Base-by-base conservation (phyloP, 2,888 invertebrate genomes). In the Tenthredo scrophulariae region DNA sequence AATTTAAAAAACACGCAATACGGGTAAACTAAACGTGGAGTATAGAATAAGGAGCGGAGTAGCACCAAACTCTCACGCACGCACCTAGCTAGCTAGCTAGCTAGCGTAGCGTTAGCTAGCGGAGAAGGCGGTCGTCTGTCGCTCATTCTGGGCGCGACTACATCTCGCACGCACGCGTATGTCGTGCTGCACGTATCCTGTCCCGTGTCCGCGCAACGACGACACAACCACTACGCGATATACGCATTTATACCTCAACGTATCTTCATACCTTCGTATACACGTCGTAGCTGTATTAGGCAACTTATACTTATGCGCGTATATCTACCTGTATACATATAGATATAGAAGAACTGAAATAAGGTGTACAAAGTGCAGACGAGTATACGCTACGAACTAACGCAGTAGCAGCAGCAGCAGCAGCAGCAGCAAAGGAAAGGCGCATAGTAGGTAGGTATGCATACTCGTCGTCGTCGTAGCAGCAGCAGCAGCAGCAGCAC, bases 1-100 rank as follows among this genome's bases (percentile, higher is more conserved):
- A 84, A 84, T 79, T 65, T 46, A 79, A 79, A 79, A 84, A 84
- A 72, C 84, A 84, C 84, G 84, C 84, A 75, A 84, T 40, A 62
- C 79, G 46, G 65, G 80, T 74, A 58, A 40, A 54, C 37, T 33
- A 29, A 33, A 40, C 62, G 54, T 33, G 58, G 22, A 84, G 18
- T 37, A 40, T 13, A 26, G n/a, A 40, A 72, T 15, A 18, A 13
- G 33, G 67, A 67, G 67, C 33, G 33, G 67, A 15, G 33, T 18
- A 33, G 18, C 67, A 33, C 33, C 18, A 33, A 67, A 67, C 29
- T 18, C 33, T 33, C 33, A 67, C 67, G 67, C 67, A 33, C 29
- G 67, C 67, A 67, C n/a, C 3, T 22, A 74, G n/a, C 40, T 43
- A 10, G 10, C 10, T 10, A 72, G 40, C 37, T 40, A 72, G n/a